phyloP scores from a whole-genome alignment of 2,888 invertebrate species.

The Hirudinaria manillensis region DNA sequence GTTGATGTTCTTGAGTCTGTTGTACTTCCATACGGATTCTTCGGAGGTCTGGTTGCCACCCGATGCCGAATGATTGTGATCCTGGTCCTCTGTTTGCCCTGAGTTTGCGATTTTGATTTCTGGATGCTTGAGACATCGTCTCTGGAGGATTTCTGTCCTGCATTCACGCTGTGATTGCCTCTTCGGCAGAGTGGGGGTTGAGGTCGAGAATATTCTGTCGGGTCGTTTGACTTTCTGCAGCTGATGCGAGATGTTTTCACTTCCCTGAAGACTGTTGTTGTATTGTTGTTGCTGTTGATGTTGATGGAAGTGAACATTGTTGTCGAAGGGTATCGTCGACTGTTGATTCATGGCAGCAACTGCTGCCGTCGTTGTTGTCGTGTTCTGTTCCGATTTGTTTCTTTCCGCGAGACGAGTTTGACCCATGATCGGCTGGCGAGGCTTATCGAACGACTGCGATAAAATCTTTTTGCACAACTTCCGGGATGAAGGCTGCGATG shows the following conservation, averaged over 20 bases:
- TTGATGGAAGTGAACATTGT: no score
- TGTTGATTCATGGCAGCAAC: not conserved
- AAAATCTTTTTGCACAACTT: not conserved
- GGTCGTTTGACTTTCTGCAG: slow-evolving; percentile 8
- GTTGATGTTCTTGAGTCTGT: slow-evolving; percentile 1
- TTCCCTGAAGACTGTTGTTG: no score
- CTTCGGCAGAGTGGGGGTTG: slow-evolving; percentile 10
- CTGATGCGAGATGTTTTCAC: not conserved
- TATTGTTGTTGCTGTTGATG: no score
- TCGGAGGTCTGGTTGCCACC: not conserved
- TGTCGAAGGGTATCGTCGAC: no score
- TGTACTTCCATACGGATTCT: slow-evolving; percentile 7
- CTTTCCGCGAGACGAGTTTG: not conserved
- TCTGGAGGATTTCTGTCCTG: not conserved
- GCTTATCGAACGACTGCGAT: slow-evolving; percentile 16
- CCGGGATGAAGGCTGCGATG: not conserved
- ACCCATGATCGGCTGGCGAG: slow-evolving; percentile 14
- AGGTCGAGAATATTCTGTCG: slow-evolving; percentile 9
- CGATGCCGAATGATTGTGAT: not conserved
- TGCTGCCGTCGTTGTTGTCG: slow-evolving; percentile 5
- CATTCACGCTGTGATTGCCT: not conserved
- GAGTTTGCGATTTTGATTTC: not conserved
- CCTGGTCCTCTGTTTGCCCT: not conserved
- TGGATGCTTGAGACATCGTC: slow-evolving; percentile 1
- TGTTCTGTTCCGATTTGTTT: slow-evolving; percentile 1